Evolutionary conservation across 92 coral and sea anemone genomes (phyloP).

Genomic region (Zoanthus gigantus): DNA sequence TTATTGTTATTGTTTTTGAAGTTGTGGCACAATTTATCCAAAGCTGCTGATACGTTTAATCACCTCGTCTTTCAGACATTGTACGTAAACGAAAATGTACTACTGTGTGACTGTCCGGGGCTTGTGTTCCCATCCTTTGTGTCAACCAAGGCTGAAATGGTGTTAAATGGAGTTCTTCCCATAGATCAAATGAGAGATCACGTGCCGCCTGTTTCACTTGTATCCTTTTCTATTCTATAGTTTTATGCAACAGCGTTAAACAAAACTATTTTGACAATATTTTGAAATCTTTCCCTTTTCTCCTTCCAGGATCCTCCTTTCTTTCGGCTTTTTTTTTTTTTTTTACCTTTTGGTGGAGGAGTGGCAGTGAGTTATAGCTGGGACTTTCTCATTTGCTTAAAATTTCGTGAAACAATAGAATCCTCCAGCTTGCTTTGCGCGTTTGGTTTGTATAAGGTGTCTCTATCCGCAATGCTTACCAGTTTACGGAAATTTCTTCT

Average conservation of each 20-base stretch:
- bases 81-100: slow-evolving; percentile 73
- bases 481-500: too few species aligned
- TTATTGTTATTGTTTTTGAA: background rate
- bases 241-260: background rate
- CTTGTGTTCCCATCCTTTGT: slow-evolving; percentile 98
- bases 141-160: slow-evolving; percentile 99
- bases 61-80: slow-evolving; percentile 73
- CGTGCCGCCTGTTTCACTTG: slow-evolving; percentile 87
- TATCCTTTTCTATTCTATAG: slow-evolving; percentile 68
- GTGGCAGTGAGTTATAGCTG: too few species aligned
- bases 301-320: too few species aligned
- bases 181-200: slow-evolving; percentile 98
- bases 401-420: too few species aligned
- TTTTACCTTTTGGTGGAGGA: too few species aligned
- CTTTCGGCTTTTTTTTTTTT: too few species aligned
- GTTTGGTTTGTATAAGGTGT: too few species aligned
- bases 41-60: background rate
- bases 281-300: too few species aligned
- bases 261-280: too few species aligned
- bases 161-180: slow-evolving; percentile 90
- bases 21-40: background rate
- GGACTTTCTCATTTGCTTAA: too few species aligned
- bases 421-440: too few species aligned
- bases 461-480: too few species aligned
- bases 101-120: slow-evolving; percentile 99